Percentiles rank a stretch among this genome's conserved stretches.
These are phyloP conservation scores for Priocnemis perturbator DNA, from an alignment of 2,888 invertebrate species.

Conservation along the genomic window DNA sequence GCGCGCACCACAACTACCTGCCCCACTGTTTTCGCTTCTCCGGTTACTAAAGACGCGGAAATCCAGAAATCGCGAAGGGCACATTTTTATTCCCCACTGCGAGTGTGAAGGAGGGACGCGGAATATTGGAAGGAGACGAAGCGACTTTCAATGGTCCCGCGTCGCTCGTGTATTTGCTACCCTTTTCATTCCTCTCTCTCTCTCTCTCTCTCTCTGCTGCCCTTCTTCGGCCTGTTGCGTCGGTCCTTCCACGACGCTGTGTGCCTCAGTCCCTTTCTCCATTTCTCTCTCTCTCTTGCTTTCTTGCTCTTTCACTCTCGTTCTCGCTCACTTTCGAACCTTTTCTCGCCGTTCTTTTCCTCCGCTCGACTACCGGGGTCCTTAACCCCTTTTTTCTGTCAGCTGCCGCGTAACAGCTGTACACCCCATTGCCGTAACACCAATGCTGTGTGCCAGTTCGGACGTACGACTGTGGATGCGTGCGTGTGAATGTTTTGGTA, in stretches of 20 bases:
- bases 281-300: not conserved
- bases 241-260: constrained; percentile 40
- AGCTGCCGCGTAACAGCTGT: constrained; percentile 73
- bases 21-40: constrained; percentile 69
- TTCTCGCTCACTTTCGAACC: constrained; percentile 38
- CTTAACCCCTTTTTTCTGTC: constrained; percentile 73
- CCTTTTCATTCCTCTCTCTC: constrained; percentile 32
- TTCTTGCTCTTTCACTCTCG: constrained; percentile 38
- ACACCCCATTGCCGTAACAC: constrained; percentile 41
- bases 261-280: constrained; percentile 47
- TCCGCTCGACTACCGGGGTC: constrained; percentile 57
- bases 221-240: constrained; percentile 11
- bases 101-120: constrained; percentile 13
- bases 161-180: too few species aligned
- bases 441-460: constrained; percentile 14
- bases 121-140: constrained; percentile 9
- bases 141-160: constrained; percentile 38
- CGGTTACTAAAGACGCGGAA: constrained; percentile 74
- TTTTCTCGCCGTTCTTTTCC: constrained; percentile 38
- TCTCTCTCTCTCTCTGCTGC: constrained; percentile 29
- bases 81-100: constrained; percentile 5
- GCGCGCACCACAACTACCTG: constrained; percentile 56
- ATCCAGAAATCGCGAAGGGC: constrained; percentile 72
- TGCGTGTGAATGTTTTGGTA: constrained; percentile 14
- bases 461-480: not conserved